A percentile compares a stretch with the other conserved stretches of the same genome.
Conservation (phyloP, 1,140 invertebrate genomes). For the Polypedilum pembai region DNA sequence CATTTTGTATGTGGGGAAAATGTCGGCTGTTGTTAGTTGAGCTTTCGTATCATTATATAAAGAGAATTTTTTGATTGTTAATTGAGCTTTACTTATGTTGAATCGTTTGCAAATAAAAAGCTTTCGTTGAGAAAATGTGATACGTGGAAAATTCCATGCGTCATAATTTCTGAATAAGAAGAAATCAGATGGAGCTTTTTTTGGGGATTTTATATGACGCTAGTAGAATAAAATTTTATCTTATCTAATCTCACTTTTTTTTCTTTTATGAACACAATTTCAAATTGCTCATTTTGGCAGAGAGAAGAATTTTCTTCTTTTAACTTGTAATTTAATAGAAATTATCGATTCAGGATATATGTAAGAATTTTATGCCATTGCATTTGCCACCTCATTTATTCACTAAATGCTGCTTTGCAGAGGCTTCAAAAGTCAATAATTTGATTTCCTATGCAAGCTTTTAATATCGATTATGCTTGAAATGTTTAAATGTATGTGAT, state of each 20-base stretch:
- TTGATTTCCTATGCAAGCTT: neutral
- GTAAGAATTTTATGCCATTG: neutral
- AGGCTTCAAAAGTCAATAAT: constrained; percentile 15
- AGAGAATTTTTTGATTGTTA: neutral
- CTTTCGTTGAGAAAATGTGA: too few species aligned
- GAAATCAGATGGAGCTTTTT: neutral
- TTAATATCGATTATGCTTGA: too few species aligned
- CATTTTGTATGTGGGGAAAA: neutral
- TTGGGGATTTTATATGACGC: neutral
- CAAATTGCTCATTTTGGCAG: too few species aligned
- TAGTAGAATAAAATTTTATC: neutral
- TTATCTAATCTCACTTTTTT: neutral
- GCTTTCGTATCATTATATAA: neutral
- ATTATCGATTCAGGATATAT: neutral
- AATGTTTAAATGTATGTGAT: too few species aligned
- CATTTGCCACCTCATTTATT: neutral
- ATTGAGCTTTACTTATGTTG: neutral
- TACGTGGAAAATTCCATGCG: too few species aligned
- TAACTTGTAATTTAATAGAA: too few species aligned
- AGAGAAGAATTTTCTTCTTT: too few species aligned
- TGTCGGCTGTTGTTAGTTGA: neutral
- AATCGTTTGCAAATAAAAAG: neutral
- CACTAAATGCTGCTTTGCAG: neutral
- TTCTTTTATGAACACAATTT: too few species aligned
- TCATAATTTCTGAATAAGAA: neutral